These are phyloP conservation scores for Philereme transversata DNA, from an alignment of 2,888 invertebrate genomes.

Conservation along the genomic window DNA sequence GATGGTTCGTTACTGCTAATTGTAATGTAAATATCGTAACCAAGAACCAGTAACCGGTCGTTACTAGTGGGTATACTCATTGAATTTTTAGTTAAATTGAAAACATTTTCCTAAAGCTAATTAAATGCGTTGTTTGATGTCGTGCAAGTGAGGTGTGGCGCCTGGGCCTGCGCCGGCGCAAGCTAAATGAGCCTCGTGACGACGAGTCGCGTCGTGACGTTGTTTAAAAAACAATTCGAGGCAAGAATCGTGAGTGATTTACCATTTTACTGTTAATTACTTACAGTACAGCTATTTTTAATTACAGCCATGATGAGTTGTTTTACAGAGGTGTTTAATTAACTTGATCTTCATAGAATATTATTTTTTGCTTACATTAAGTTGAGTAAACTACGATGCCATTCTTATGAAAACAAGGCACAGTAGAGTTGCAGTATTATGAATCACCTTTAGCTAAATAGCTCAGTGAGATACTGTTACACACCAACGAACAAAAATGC, in stretches of 20 bases:
- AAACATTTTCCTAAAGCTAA: slow-evolving; percentile 23
- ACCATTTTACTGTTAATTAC: slow-evolving; percentile 31
- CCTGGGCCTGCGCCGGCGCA: slow-evolving; percentile 20
- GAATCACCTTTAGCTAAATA: too few relatives aligned
- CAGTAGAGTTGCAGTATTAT: too few relatives aligned
- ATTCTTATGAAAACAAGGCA: too few relatives aligned
- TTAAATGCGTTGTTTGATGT: slow-evolving; percentile 33
- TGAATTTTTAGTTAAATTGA: slow-evolving; percentile 19
- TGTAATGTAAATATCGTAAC: slow-evolving; percentile 3
- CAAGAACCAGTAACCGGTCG: background rate
- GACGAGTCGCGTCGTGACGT: slow-evolving; percentile 42
- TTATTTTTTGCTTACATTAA: too few relatives aligned
- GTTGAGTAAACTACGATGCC: too few relatives aligned
- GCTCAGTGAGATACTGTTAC: too few relatives aligned
- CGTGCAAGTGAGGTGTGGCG: slow-evolving; percentile 32
- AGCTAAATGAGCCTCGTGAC: slow-evolving; percentile 31
- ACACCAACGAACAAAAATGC: too few relatives aligned
- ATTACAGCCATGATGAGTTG: slow-evolving; percentile 26
- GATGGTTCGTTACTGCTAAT: too few relatives aligned
- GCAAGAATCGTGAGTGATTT: slow-evolving; percentile 45
- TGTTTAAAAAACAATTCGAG: slow-evolving; percentile 50
- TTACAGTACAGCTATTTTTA: slow-evolving; percentile 18
- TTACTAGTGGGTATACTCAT: too few relatives aligned
- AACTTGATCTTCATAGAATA: background rate
- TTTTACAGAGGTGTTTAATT: slow-evolving; percentile 22